Percentiles rank a stretch among this genome's conserved stretches.
Evolutionary conservation across 2,797 vertebrate species (phyloP).

Genomic region (Hemitrygon akajei): DNA sequence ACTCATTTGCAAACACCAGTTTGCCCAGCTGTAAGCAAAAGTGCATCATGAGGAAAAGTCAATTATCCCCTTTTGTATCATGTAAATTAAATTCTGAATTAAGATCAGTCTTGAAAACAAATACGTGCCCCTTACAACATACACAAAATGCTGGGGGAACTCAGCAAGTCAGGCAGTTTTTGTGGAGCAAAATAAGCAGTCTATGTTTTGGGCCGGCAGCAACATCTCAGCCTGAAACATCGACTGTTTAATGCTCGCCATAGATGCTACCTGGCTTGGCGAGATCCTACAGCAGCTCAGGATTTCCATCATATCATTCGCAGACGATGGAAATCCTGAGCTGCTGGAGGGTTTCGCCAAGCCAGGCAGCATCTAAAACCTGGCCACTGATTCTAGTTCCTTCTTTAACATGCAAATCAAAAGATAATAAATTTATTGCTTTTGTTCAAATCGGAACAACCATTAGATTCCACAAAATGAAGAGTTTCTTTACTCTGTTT

Average conservation of each 20-base stretch:
- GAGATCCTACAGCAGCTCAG: too few relatives aligned
- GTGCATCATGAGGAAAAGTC: not conserved
- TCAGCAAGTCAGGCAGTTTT: too few relatives aligned
- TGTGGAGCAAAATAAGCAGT: too few relatives aligned
- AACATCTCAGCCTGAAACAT: too few relatives aligned
- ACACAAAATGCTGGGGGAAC: not conserved
- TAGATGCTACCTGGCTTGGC: too few relatives aligned
- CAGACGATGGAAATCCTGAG: too few relatives aligned
- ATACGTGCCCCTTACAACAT: not conserved
- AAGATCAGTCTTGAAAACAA: not conserved
- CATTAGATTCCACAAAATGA: not conserved
- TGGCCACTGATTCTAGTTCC: not conserved
- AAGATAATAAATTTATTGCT: not conserved
- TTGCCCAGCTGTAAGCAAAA: conserved; percentile 23
- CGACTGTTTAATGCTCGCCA: too few relatives aligned
- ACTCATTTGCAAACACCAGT: not conserved
- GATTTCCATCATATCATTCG: too few relatives aligned
- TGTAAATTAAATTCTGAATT: not conserved
- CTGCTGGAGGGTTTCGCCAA: too few relatives aligned
- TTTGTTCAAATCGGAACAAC: too few relatives aligned
- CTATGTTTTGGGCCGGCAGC: too few relatives aligned
- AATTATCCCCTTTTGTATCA: not conserved
- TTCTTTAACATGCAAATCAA: not conserved
- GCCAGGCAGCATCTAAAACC: too few relatives aligned
- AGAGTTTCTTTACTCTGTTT: not conserved